Evolutionary conservation across 2,888 invertebrate species (phyloP).

Genomic region (Drosophila kokeensis): DNA sequence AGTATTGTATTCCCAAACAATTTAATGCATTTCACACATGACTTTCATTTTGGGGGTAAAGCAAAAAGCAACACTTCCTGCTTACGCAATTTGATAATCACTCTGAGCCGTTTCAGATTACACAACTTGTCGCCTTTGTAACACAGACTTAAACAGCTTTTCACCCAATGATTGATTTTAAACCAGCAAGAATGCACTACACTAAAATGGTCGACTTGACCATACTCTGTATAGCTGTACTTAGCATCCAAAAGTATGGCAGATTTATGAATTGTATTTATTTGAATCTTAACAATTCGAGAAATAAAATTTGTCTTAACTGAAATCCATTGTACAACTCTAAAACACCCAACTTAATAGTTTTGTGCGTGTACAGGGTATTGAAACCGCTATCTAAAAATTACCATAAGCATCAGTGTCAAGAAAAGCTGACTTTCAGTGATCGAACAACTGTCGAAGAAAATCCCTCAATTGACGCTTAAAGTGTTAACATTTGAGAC

Average conservation of each 20-base stretch:
- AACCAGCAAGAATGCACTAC: neutral
- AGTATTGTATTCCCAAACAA: neutral
- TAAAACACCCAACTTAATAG: neutral
- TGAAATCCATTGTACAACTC: neutral
- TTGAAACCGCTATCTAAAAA: conserved; percentile 34
- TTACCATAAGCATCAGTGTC: conserved; percentile 59
- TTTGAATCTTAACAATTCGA: neutral
- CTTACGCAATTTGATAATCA: conserved; percentile 42
- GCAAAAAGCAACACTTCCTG: conserved; percentile 23
- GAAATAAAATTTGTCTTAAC: neutral
- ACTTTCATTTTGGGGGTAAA: conserved; percentile 29
- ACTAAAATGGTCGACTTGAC: neutral
- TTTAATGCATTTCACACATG: neutral
- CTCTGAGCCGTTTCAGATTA: conserved; percentile 57
- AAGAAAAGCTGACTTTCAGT: conserved; percentile 27
- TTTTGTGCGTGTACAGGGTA: conserved; percentile 3
- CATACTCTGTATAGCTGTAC: neutral
- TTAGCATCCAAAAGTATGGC: neutral
- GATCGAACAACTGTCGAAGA: conserved; percentile 29
- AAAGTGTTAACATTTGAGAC: conserved; percentile 45
- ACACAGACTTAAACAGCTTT: conserved; percentile 43
- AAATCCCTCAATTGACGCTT: conserved; percentile 57
- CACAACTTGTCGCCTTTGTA: conserved; percentile 67
- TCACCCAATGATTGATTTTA: conserved; percentile 66
- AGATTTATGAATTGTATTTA: neutral